phyloP scores from a whole-genome alignment of 92 coral and sea anemone species.

The Epizoanthus rinbou region DNA sequence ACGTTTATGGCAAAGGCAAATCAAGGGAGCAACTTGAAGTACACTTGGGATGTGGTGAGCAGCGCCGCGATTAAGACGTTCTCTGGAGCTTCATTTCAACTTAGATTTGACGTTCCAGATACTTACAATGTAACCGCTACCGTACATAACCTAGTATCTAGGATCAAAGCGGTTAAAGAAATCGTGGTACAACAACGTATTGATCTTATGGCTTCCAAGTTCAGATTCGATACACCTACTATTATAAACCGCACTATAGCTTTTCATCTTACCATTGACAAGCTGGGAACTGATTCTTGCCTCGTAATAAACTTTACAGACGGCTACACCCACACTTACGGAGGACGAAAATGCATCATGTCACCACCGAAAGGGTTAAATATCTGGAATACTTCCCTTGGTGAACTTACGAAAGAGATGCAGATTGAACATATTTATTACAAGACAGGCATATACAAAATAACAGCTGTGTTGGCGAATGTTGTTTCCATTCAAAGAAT shows the following conservation, averaged over 20 bases:
- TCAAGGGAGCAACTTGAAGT: conserved; percentile 37
- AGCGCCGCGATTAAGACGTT: background rate
- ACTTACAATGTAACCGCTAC: conserved; percentile 34
- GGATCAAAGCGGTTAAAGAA: conserved; percentile 1
- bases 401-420: conserved; percentile 30
- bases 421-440: conserved; percentile 42
- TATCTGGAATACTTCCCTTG: conserved; percentile 19
- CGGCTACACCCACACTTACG: conserved; percentile 57
- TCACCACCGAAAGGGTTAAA: background rate
- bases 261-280: conserved; percentile 43
- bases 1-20: conserved; percentile 9
- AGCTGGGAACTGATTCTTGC: conserved; percentile 57
- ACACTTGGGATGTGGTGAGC: conserved; percentile 44
- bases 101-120: conserved; percentile 36
- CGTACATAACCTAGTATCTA: conserved; percentile 58
- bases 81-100: background rate
- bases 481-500: conserved; percentile 51
- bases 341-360: conserved; percentile 21
- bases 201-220: conserved; percentile 20
- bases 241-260: conserved; percentile 49
- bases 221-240: conserved; percentile 47
- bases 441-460: conserved; percentile 29
- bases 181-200: conserved; percentile 53
- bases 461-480: conserved; percentile 52
- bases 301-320: conserved; percentile 51